Percentiles rank a stretch among this genome's conserved stretches.
phyloP scores from a whole-genome alignment of 2,888 invertebrate species.

The Drosophila paracracens region DNA sequence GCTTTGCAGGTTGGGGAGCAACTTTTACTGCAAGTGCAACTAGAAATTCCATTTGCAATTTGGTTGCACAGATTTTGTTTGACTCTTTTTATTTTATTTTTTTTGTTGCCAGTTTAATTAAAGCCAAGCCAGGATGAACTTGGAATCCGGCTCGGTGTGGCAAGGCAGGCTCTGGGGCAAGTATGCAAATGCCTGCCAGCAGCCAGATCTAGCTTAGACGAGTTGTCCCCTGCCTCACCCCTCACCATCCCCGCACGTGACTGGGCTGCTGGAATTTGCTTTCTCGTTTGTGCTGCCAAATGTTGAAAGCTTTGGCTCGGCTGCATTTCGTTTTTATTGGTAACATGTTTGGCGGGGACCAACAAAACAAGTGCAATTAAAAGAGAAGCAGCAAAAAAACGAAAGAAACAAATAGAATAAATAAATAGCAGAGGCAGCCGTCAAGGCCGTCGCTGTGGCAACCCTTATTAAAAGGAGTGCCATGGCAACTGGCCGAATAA shows the following conservation, averaged over 20 bases:
- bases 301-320: constrained; percentile 33
- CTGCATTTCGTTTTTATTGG: constrained; percentile 76
- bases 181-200: constrained; percentile 71
- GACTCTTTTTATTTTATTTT: constrained; percentile 7
- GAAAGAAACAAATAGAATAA: constrained; percentile 2
- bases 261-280: constrained; percentile 70
- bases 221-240: constrained; percentile 7
- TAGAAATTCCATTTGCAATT: constrained; percentile 54
- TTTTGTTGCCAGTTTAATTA: constrained; percentile 45
- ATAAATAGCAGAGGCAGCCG: constrained; percentile 18
- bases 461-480: constrained; percentile 6
- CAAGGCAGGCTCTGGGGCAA: constrained; percentile 64
- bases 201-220: constrained; percentile 24
- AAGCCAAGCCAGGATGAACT: constrained; percentile 23
- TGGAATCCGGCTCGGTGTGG: constrained; percentile 46
- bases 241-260: constrained; percentile 23
- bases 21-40: constrained; percentile 67
- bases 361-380: constrained; percentile 47
- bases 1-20: constrained; percentile 49
- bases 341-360: constrained; percentile 66
- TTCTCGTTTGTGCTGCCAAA: constrained; percentile 52
- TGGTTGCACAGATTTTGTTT: constrained; percentile 7
- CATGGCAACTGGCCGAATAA: not conserved
- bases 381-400: constrained; percentile 17
- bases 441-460: constrained; percentile 40